Evolutionary conservation across 1,140 invertebrate species (phyloP), one percentile per base, ranked within the genome.

Genomic region (Papilio polytes): DNA sequence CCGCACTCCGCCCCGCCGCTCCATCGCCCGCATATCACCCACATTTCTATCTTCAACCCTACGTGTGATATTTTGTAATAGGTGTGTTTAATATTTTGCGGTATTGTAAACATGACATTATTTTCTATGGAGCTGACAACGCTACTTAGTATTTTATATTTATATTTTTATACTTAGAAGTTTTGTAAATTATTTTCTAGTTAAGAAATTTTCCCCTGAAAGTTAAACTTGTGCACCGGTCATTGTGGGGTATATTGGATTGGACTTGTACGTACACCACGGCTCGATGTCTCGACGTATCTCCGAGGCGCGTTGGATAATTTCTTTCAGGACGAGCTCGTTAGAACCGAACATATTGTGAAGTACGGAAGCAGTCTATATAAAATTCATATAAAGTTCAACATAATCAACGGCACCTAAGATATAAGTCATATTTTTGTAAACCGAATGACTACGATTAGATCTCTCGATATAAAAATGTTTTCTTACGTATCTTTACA

Each of bases 131-230:
- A 89, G 86, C 86, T 87, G 86, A 81, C 88, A 89, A 87, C 85
- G 87, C 85, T 80, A 89, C 89, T 91, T 86, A 86, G 85, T 84
- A 85, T 87, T 86, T 88, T 86, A 86, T 88, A 90, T 91, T 92
- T 92, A 92, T 94, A 92, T 94, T 94, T 93, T 94, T 94, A 94
- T 94, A 94, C 91, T 91, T 92, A 91, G 88, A 91, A 80, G 81
- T 92, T 94, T 93, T 94, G 89, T 94, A 92, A 89, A 92, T 94
- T 91, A 91, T 94, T 94, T 94, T 91, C 81, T 92, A 93, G 88
- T 90, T 91, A 89, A 90, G 88, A 89, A 84, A 83, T 12, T 85
- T 84, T 85, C 82, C 86, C 79, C 78, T 80, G 81, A 53, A 74
- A 87, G 85, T 87, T 88, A 82, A 70, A 86, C 89, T 90, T 89